These are phyloP conservation scores for Catalaphyllia jardinei DNA, from an alignment of 64 coral and sea anemone species.

Conservation along the genomic window DNA sequence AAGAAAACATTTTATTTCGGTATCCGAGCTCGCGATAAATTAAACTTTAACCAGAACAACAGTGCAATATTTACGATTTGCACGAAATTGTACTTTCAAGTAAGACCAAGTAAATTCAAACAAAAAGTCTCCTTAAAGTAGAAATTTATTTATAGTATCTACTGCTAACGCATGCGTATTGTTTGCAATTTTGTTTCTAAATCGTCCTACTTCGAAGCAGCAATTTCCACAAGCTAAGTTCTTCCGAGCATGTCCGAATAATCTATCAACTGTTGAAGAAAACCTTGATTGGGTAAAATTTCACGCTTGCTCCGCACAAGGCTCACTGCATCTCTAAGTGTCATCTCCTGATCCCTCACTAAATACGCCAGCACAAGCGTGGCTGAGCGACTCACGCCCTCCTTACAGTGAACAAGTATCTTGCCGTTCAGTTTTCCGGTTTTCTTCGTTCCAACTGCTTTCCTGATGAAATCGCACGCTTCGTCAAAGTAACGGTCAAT, in stretches of 20 bases:
- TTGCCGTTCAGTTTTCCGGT: constrained; percentile 59
- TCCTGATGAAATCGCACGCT: constrained; percentile 77
- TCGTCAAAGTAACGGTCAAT: constrained; percentile 75
- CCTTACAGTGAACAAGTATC: constrained; percentile 78
- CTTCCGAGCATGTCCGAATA: constrained; percentile 59
- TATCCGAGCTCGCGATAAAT: no score
- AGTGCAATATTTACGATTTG: background rate
- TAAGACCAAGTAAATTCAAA: no score
- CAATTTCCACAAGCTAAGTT: background rate
- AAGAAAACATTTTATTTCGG: no score
- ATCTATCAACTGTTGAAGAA: constrained; percentile 83
- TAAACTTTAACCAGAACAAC: no score
- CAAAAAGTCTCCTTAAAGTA: background rate
- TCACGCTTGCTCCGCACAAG: constrained; percentile 70
- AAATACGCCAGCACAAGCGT: constrained; percentile 83
- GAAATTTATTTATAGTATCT: background rate
- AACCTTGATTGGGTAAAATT: constrained; percentile 75
- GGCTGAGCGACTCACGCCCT: constrained; percentile 77
- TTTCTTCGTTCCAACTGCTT: constrained; percentile 77
- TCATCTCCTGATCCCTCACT: constrained; percentile 69
- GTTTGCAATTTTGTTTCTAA: background rate
- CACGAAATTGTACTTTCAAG: background rate
- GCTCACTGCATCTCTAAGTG: constrained; percentile 55
- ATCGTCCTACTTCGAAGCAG: background rate
- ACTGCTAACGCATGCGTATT: background rate